Evolutionary conservation across 2,888 invertebrate species (phyloP), one percentile per base, ranked within the genome.

Genomic region (Hirtodrosophila duncani): DNA sequence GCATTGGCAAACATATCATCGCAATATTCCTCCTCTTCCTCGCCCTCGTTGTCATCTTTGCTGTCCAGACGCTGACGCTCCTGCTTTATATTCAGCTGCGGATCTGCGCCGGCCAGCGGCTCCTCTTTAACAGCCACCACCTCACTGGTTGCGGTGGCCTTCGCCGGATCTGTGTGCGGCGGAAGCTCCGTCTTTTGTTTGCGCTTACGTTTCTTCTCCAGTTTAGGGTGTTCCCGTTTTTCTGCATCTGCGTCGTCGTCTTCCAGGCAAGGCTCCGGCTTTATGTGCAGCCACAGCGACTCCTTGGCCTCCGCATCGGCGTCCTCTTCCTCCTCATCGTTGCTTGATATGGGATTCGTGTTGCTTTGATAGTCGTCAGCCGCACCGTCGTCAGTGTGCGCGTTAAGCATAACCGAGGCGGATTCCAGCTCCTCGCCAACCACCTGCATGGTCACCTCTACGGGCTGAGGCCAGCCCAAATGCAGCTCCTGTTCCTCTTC

Each of bases 291-390:
- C 75, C 74, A 74, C 9, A 78, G 36, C 1, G 61, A 45, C 38
- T 70, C 33, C 10, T 75, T 75, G 5, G 59, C 68, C 44, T 63
- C 78, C 8, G 46, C 58, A 36, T 63, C 63, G 1, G 37, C 55
- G 2, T 68, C 66, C 16, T 51, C 66, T 14, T 66, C 71, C 5
- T 74, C 80, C 6, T 84, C 82, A 9, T 78, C 82, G 21, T 83
- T 84, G 43, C 83, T 85, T 1, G 83, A 82, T 45, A 83, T 77
- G n/a, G 84, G 81, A 67, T 85, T 82, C 2, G 70, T 78, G 17
- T 79, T 67, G 55, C 71, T 34, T 31, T 67, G 61, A 36, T 45
- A 70, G 17, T 61, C 52, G n/a, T 69, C 63, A 10, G n/a, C 46
- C 31, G 60, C 50, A 7, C 59, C 53, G 6, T 52, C 55, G 1